Evolutionary conservation across 1,140 invertebrate species (phyloP), one percentile per base, ranked within the genome.

Genomic region (Aphidius ervi): DNA sequence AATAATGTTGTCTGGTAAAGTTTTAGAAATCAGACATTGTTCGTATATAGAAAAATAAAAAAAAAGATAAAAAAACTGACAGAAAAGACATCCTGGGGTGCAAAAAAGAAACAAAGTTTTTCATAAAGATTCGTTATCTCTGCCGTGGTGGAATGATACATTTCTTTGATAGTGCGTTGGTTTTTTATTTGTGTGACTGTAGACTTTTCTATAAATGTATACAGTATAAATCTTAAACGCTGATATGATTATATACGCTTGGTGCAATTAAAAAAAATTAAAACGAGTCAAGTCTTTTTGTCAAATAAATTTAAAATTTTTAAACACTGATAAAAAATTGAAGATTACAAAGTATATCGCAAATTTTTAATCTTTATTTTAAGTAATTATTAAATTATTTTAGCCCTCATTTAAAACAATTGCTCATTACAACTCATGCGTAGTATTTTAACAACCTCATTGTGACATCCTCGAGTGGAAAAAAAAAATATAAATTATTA

Each of bases 311-410:
- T 31, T 31, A 3, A 31, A 31, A 31, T 31, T 31, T 31, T 31
- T 31, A 31, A 31, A 31, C 23, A 1, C 2, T 31, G 23, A 31
- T 31, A 31, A 31, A 31, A 31, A 31, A 31, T 31, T 31, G 4
- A 31, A 4, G 23, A 4, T 3, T 31, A 31, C 4, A 31, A 31
- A 3, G 2, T 31, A 31, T 3, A 31, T 31, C 4, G 23, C 4
- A 31, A 31, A 31, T 31, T 31, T 31, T 31, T 42, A 42, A 42
- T 31, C 41, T 5, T 46, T 10, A 43, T 42, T 16, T 10, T 67
- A 70, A 62, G 73, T 78, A 78, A 79, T 79, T 79, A 74, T 74
- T 76, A 76, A 78, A 78, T 79, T 78, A 77, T 79, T 74, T 70
- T 74, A 70, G 70, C 69, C 72, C 70, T 77, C 77, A 77, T 78